Conservation (phyloP, 2,113 vertebrate species). For the Psittacula cyanocephala region DNA sequence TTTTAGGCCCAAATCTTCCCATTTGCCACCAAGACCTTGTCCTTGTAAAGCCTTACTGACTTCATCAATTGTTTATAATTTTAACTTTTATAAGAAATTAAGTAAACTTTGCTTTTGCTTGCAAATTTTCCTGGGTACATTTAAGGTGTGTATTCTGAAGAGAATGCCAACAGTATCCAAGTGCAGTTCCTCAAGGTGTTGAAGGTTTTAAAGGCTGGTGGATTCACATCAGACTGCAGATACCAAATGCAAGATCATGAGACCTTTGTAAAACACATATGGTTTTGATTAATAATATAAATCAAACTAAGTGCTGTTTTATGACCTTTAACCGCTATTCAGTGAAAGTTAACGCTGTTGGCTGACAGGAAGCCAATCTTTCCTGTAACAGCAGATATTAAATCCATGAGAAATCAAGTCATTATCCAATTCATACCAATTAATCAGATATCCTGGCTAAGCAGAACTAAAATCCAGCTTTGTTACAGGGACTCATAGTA, state of each 20-base stretch:
- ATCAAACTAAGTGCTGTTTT: conserved; percentile 62
- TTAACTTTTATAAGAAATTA: neutral
- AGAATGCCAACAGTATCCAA: neutral
- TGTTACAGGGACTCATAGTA: neutral
- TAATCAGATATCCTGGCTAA: conserved; percentile 49
- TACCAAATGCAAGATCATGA: conserved; percentile 16
- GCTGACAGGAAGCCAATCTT: conserved; percentile 49
- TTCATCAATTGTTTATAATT: neutral
- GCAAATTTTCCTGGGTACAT: neutral
- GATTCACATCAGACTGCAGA: neutral
- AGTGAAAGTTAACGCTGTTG: conserved; percentile 35
- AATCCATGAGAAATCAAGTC: conserved; percentile 31
- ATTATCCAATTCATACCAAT: conserved; percentile 51
- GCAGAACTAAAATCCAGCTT: conserved; percentile 19
- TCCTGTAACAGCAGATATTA: conserved; percentile 46
- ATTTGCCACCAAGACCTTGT: neutral
- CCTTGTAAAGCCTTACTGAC: neutral
- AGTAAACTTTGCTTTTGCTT: neutral
- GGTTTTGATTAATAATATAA: conserved; percentile 60
- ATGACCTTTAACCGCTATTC: conserved; percentile 44
- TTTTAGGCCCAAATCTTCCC: neutral
- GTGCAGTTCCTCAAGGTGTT: neutral
- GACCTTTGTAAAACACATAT: conserved; percentile 40
- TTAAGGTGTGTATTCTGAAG: neutral
- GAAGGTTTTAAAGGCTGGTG: neutral